phyloP scores from a whole-genome alignment of 2,797 vertebrate genomes.

The Chromobotia macracanthus region DNA sequence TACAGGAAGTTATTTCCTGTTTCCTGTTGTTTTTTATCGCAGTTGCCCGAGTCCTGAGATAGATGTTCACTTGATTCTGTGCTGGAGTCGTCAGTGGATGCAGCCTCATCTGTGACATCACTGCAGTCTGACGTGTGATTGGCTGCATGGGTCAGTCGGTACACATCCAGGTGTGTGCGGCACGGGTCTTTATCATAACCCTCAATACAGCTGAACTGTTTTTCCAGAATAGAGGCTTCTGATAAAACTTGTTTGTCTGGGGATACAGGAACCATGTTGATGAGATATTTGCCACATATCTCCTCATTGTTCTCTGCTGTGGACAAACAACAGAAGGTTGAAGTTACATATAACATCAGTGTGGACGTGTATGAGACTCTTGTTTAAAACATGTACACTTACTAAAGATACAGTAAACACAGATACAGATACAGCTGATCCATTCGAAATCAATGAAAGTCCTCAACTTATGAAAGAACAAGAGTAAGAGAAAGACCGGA shows the following conservation, averaged over 20 bases:
- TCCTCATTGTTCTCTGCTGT: slow-evolving; percentile 62
- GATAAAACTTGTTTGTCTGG: slow-evolving; percentile 62
- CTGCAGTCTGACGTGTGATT: slow-evolving; percentile 15
- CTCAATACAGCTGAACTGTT: slow-evolving; percentile 56
- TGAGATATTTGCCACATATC: slow-evolving; percentile 58
- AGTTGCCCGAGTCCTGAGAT: slow-evolving; percentile 15
- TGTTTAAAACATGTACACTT: not conserved
- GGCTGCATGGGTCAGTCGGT: slow-evolving; percentile 62
- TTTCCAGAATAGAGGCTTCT: slow-evolving; percentile 58
- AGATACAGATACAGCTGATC: no score
- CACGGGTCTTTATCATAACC: slow-evolving; percentile 67
- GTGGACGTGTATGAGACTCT: not conserved
- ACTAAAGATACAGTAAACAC: not conserved
- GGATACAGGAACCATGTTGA: slow-evolving; percentile 74
- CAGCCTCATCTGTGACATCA: not conserved
- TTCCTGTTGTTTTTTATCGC: not conserved
- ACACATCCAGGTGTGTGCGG: slow-evolving; percentile 77
- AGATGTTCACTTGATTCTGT: slow-evolving; percentile 36
- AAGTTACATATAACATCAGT: not conserved
- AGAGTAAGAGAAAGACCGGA: no score
- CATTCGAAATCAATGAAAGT: no score
- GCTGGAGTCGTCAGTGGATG: not conserved
- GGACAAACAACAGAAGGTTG: slow-evolving; percentile 42
- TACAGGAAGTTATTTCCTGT: not conserved
- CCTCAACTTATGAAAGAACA: no score